Conservation (phyloP, 2,797 vertebrate genomes). For the Alcedo quadribrachys region DNA sequence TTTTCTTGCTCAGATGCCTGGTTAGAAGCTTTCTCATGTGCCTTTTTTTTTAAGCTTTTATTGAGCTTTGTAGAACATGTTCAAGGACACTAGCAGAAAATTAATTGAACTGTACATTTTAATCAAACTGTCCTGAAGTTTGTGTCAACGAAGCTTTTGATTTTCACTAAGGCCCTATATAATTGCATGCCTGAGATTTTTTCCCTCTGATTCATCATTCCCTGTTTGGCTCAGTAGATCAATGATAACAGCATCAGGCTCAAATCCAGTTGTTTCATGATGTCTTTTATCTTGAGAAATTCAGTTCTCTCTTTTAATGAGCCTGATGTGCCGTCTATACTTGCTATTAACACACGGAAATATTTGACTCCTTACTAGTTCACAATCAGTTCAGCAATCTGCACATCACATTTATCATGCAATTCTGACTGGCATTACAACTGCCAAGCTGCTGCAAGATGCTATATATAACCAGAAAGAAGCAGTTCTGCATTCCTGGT, state of each 20-base stretch:
- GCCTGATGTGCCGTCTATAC: background rate
- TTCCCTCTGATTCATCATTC: background rate
- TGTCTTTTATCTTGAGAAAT: background rate
- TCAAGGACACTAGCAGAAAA: slow-evolving; percentile 13
- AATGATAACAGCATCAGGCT: slow-evolving; percentile 11
- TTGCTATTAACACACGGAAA: background rate
- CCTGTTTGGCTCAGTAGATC: background rate
- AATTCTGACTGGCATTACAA: background rate
- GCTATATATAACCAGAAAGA: background rate
- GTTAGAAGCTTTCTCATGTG: background rate
- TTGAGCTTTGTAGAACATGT: background rate
- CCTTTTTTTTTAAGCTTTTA: background rate
- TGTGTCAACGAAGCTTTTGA: background rate
- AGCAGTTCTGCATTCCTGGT: background rate
- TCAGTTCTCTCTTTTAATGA: slow-evolving; percentile 5
- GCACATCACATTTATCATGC: background rate
- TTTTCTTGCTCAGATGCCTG: background rate
- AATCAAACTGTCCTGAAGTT: background rate
- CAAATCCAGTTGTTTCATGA: background rate
- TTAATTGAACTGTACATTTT: background rate
- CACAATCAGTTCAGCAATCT: background rate
- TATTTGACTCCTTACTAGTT: background rate
- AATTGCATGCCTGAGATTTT: background rate
- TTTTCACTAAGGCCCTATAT: background rate
- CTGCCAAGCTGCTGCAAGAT: background rate